Evolutionary conservation across 2,113 vertebrate genomes (phyloP).

Genomic region (Tamias sibiricus): DNA sequence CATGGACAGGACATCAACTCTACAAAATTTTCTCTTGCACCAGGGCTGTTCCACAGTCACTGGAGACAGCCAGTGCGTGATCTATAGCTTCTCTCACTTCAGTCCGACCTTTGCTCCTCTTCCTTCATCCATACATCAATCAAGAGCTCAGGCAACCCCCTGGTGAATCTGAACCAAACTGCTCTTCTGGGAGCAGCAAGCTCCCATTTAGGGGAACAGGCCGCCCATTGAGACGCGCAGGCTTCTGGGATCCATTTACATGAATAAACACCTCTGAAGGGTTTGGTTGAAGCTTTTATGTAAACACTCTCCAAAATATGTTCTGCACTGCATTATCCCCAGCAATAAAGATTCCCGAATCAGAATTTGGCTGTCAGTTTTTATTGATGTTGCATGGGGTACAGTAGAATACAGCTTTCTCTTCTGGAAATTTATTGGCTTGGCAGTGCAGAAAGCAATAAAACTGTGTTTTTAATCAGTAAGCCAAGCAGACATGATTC

Average conservation of each 20-base stretch:
- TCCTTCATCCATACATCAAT: constrained; percentile 25
- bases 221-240: constrained; percentile 3
- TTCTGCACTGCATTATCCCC: constrained; percentile 72
- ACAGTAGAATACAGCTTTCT: constrained; percentile 73
- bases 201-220: neutral
- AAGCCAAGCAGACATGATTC: constrained; percentile 67
- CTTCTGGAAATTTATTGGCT: constrained; percentile 71
- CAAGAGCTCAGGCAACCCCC: constrained; percentile 36
- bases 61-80: neutral
- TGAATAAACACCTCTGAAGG: constrained; percentile 79
- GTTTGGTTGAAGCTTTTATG: constrained; percentile 76
- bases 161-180: constrained; percentile 23
- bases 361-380: constrained; percentile 81
- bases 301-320: constrained; percentile 82
- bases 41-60: neutral
- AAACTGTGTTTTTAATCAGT: constrained; percentile 77
- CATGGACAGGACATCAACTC: neutral
- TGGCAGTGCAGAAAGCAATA: constrained; percentile 68
- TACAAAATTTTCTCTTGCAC: constrained; percentile 45
- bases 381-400: constrained; percentile 80
- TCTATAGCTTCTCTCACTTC: constrained; percentile 47
- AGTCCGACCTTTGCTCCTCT: constrained; percentile 49
- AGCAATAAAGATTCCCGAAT: constrained; percentile 81
- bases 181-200: constrained; percentile 23
- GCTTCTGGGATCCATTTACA: constrained; percentile 59